These are phyloP conservation scores for Brachypteracias leptosomus DNA, from an alignment of 2,113 vertebrate species.

Conservation along the genomic window DNA sequence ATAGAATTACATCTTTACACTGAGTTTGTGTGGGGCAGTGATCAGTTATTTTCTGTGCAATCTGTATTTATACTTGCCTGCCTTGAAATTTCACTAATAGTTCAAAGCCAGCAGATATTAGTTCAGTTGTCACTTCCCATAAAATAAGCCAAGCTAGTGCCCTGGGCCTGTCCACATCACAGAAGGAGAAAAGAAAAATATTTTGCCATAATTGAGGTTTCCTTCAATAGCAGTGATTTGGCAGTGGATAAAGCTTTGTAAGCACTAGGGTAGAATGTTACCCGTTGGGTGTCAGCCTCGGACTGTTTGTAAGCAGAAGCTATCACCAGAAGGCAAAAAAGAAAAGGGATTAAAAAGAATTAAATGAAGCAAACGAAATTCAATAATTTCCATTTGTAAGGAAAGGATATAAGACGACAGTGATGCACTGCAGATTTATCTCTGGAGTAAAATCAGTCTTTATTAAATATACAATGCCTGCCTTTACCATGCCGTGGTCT, in stretches of 20 bases:
- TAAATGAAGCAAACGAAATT: conserved; percentile 68
- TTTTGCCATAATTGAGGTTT: not conserved
- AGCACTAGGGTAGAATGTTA: not conserved
- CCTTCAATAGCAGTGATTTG: not conserved
- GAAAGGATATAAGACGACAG: conserved; percentile 43
- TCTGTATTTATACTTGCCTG: not conserved
- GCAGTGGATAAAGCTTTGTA: not conserved
- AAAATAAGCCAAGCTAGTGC: not conserved
- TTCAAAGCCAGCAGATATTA: not conserved
- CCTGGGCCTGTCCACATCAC: not conserved
- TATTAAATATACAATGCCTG: conserved; percentile 4
- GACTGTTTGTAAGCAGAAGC: conserved; percentile 47
- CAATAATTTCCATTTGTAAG: conserved; percentile 70
- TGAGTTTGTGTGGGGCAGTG: not conserved
- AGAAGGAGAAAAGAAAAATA: not conserved
- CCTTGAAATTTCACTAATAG: not conserved
- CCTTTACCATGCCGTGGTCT: not conserved
- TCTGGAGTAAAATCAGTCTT: conserved; percentile 36
- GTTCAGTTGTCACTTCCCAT: not conserved
- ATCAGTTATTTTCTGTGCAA: not conserved
- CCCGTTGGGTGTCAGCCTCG: conserved; percentile 34
- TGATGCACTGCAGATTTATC: conserved; percentile 46
- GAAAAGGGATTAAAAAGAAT: conserved; percentile 48
- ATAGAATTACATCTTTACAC: not conserved
- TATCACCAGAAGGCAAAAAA: conserved; percentile 6